Evolutionary conservation across 2,888 invertebrate genomes (phyloP), one percentile per base, ranked within the genome.

Genomic region (Troglohyphantes excavatus): DNA sequence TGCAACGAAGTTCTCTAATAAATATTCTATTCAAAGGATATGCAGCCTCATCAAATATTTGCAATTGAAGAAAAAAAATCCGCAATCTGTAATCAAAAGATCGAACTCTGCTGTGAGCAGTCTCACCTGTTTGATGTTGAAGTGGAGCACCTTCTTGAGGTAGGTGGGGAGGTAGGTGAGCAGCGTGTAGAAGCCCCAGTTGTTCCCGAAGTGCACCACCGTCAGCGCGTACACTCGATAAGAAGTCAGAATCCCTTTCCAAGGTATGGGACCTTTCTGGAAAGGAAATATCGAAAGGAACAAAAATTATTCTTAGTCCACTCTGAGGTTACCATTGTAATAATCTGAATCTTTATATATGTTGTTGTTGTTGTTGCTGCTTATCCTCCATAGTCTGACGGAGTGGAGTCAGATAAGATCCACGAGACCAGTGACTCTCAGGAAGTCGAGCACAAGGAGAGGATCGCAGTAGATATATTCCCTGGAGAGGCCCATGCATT

Each of bases 161-260:
- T 97, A 97, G 0, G 96, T 95, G 0, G 97, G 97, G 91, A 96
- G 94, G 93, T 97, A 96, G 70, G 96, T 96, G 43, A 97, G 95
- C 92, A 97, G 94, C 96, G 97, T 97, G 93, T 97, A 97, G 96
- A 96, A 97, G 89, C 97, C 97, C 95, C 97, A 96, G 92, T 95
- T 96, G 92, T 97, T 96, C 0, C 96, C 95, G 91, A 95, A 95
- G 92, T 97, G 97, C 0, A 96, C 95, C 1, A 96, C 92, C 1
- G 96, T 93, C 5, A 97, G 94, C 0, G 96, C 95, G 95, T 96
- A 95, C 93, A 96, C 95, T 0, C 96, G 96, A 0, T 95, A 91
- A 0, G 96, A 96, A 0, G 95, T 95, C 3, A 95, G 93, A n/a
- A 96, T 96, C 43, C 94, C 93, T n/a, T 92, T 92, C 97, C 97